Evolutionary conservation across 2,888 invertebrate species (phyloP).

Genomic region (Trachelus troglodyta): DNA sequence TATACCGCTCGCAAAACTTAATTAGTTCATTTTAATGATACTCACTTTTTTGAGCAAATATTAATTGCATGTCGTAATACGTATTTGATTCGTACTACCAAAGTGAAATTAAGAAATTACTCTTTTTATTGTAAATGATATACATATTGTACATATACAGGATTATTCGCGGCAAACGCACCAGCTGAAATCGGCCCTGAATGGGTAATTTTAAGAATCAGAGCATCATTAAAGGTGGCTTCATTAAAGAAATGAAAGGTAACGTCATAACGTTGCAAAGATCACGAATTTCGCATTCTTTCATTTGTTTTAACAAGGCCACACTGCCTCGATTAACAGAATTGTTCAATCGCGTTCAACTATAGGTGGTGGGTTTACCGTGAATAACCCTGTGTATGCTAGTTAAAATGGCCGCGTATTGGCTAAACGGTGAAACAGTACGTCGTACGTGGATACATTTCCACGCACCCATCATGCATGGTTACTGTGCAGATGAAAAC

Average conservation of each 20-base stretch:
- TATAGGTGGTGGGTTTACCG: too few relatives aligned
- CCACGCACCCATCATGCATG: constrained; percentile 8
- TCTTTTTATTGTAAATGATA: neutral
- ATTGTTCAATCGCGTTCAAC: too few relatives aligned
- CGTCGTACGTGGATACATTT: constrained; percentile 3
- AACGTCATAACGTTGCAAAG: too few relatives aligned
- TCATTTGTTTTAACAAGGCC: too few relatives aligned
- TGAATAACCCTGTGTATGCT: neutral
- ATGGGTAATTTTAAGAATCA: too few relatives aligned
- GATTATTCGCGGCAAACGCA: too few relatives aligned
- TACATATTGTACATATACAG: neutral
- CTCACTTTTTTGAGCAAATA: neutral
- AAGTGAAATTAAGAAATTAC: neutral
- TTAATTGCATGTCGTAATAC: neutral
- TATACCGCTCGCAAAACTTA: neutral
- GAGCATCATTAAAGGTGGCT: too few relatives aligned
- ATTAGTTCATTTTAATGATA: neutral
- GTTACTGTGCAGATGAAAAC: constrained; percentile 20
- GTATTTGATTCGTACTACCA: neutral
- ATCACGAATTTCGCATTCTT: too few relatives aligned
- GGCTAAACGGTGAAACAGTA: neutral
- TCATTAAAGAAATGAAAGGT: too few relatives aligned
- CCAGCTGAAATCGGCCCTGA: too few relatives aligned
- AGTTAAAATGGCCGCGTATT: neutral
- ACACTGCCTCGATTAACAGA: too few relatives aligned